Evolutionary conservation across 2,888 invertebrate species (phyloP), one percentile per base, ranked within the genome.

Genomic region (Venusia cambrica): DNA sequence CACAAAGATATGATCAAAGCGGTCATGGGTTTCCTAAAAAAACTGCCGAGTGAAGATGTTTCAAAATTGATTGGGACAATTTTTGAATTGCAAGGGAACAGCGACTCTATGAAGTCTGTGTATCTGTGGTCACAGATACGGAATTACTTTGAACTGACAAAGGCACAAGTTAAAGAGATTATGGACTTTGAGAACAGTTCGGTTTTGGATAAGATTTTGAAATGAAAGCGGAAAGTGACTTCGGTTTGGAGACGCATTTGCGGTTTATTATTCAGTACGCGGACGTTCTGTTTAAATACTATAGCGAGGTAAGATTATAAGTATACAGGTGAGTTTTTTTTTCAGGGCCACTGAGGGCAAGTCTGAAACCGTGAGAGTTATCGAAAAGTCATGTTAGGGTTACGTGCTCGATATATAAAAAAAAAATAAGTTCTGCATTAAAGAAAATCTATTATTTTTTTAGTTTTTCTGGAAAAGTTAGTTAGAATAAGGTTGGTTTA

Each of bases 241-340:
- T 35, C 2, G 22, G 6, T 2, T 14, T 36, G 4, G 18, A 29
- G 6, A 21, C 37, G 0, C 41, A 47, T 2, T 48, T 71, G 21
- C 42, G 42, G n/a, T 69, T 70, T 25, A 17, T 68, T 2, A 56
- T 48, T 5, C 57, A 54, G n/a, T 73, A 57, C 33, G 32, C 51
- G 7, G 48, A 47, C 2, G 45, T 50, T 4, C 29, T 73, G 2
- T 15, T 68, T 21, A 62, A 63, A 6, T 9, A 44, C 0, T 37
- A 63, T 5, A 39, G 51, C 38, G 48, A 59, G 68, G 77, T 78
- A 41, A 47, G 54, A 38, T 13, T 25, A 19, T 42, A 21, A 12
- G 13, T 12, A 8, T 10, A 14, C 6, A n/a, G 6, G 9, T 11
- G 9, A 11, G 0, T 5, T 25, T 11, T 10, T 14, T 9, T 40